These are phyloP conservation scores for Prochilodus magdalenae DNA, from an alignment of 2,113 vertebrate genomes.

Conservation along the genomic window DNA sequence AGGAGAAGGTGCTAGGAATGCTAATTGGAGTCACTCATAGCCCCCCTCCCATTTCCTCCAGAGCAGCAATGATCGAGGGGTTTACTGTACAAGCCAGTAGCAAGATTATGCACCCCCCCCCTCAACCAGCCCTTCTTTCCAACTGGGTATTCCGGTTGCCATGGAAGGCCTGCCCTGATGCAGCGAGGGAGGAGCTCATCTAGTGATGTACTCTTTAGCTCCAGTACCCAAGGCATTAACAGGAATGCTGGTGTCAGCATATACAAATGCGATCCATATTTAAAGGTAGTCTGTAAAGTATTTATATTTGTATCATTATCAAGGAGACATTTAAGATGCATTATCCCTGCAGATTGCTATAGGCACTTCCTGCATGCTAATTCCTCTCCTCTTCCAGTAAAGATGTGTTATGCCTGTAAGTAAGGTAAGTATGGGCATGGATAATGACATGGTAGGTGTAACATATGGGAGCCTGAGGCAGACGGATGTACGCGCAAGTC, in stretches of 20 bases:
- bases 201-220: slow-evolving; percentile 17
- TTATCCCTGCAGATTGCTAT: background rate
- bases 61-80: slow-evolving; percentile 58
- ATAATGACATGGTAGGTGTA: slow-evolving; percentile 1
- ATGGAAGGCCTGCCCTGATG: slow-evolving; percentile 68
- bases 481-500: background rate
- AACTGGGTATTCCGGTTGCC: slow-evolving; percentile 70
- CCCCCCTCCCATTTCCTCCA: slow-evolving; percentile 47
- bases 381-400: background rate
- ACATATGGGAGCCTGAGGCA: background rate
- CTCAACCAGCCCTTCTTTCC: slow-evolving; percentile 71
- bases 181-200: slow-evolving; percentile 55
- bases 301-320: background rate
- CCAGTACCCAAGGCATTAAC: slow-evolving; percentile 61
- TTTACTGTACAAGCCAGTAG: slow-evolving; percentile 64
- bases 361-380: slow-evolving; percentile 2
- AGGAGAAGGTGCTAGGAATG: slow-evolving; percentile 70
- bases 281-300: background rate
- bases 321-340: no score
- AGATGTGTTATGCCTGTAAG: background rate
- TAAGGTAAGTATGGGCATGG: slow-evolving; percentile 33
- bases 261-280: slow-evolving; percentile 4
- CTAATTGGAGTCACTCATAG: slow-evolving; percentile 68
- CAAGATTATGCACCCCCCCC: slow-evolving; percentile 68
- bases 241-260: slow-evolving; percentile 51